These are phyloP conservation scores for Sinhomidia bicolor DNA, from an alignment of 2,888 invertebrate genomes.

Conservation along the genomic window DNA sequence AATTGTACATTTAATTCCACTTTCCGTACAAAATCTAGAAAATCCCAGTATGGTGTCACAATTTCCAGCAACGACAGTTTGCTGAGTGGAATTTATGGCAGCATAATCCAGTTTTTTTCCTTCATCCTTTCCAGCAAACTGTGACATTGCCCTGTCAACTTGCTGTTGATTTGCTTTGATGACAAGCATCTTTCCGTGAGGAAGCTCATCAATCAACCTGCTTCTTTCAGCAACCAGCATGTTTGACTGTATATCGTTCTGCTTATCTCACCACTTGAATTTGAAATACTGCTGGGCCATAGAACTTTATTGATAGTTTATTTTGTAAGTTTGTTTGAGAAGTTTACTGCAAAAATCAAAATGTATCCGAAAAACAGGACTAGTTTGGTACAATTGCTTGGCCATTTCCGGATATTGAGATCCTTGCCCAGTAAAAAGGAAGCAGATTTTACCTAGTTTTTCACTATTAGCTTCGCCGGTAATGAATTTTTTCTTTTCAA, in stretches of 20 bases:
- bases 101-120: constrained; percentile 63
- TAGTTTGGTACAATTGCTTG: background rate
- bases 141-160: constrained; percentile 24
- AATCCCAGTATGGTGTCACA: constrained; percentile 48
- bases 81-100: constrained; percentile 69
- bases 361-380: constrained; percentile 40
- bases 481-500: background rate
- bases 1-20: constrained; percentile 19
- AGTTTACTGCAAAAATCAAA: too few species aligned
- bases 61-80: constrained; percentile 70
- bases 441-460: constrained; percentile 50
- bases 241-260: constrained; percentile 69
- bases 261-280: background rate
- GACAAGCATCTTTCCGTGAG: constrained; percentile 71
- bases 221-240: constrained; percentile 72
- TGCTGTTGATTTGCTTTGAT: constrained; percentile 33
- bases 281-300: constrained; percentile 58
- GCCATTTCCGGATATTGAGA: constrained; percentile 64
- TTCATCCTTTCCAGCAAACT: constrained; percentile 15
- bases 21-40: constrained; percentile 34
- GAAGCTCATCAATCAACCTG: constrained; percentile 66
- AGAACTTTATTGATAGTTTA: constrained; percentile 40
- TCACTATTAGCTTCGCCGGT: background rate
- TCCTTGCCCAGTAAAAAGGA: constrained; percentile 48
- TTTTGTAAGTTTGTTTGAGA: constrained; percentile 14